Conservation (phyloP, 2,113 vertebrate genomes). For the Vidua macroura region DNA sequence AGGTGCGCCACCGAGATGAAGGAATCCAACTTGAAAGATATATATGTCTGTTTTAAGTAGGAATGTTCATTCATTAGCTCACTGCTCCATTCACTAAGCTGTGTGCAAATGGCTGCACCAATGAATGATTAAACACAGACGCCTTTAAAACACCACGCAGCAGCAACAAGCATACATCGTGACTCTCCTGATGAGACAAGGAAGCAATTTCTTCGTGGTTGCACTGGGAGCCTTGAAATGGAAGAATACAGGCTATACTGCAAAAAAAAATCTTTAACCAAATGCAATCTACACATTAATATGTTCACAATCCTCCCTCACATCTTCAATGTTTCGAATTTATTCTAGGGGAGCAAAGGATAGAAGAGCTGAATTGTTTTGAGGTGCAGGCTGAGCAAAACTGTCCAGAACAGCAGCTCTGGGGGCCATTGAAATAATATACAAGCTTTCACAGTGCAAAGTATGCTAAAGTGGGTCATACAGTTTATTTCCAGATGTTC, state of each 20-base stretch:
- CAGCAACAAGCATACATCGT: not conserved
- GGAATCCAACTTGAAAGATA: conserved; percentile 71
- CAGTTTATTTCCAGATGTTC: conserved; percentile 49
- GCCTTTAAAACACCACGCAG: not conserved
- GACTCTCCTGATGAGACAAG: not conserved
- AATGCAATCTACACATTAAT: not conserved
- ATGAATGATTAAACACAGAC: conserved; percentile 38
- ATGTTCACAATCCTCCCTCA: not conserved
- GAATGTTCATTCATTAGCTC: conserved; percentile 66
- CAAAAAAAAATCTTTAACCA: not conserved
- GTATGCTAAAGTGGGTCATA: conserved; percentile 28
- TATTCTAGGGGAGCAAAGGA: not conserved
- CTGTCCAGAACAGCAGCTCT: not conserved
- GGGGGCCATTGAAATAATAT: conserved; percentile 35
- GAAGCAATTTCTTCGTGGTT: not conserved
- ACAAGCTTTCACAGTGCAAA: not conserved
- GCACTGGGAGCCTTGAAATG: not conserved
- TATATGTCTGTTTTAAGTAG: conserved; percentile 62
- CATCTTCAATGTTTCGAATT: not conserved
- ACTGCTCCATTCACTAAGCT: conserved; percentile 54
- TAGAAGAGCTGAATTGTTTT: not conserved
- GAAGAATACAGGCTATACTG: not conserved
- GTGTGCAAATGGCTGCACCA: not conserved
- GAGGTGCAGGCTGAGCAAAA: not conserved
- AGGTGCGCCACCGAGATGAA: conserved; percentile 51